Base-by-base conservation (phyloP, 2,797 vertebrate species). In the Mus spretus region DNA sequence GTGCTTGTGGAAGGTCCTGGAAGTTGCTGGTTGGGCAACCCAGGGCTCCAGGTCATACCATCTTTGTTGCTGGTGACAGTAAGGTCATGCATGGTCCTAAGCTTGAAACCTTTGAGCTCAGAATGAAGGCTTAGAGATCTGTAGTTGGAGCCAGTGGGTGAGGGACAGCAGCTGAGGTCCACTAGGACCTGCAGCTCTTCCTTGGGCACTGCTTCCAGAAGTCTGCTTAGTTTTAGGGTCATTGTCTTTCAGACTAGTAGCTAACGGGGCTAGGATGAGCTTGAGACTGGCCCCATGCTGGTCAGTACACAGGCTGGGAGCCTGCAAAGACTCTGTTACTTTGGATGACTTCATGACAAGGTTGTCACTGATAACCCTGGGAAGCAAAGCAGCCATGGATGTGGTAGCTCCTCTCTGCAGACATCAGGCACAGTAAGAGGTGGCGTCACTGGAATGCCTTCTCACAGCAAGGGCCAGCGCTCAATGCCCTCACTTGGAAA, bases 1-100 rank as follows among this genome's bases (percentile, higher is more conserved):
- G 94, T 59, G 14, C 70, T 78, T 72, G 24, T 4, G 14, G 57
- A 63, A 74, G 0, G 22, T 28, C 61, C 72, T 8, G 31, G 22
- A 65, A 47, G 59, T 28, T 81, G 20, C 86, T 11, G 10, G 75
- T 0, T 22, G 63, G 57, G 61, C 53, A 87, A 53, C 1, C 44
- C 31, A 0, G 19, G 88, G 47, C 44, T 87, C 92, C 37, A 74
- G 83, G 40, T 75, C 98, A 99, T 98, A 99, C 99, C 99, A 0
- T 99, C 99, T 98, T 99, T 99, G 98, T 99, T 99, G 98, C 99
- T 99, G 98, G 99, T 99, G 98, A 99, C 99, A 0, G 99, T 99
- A 98, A 99, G 99, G 98, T 99, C 99, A 98, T 99, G 99, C 94
- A 99, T 99, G 0, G 99, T 99, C 95, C 99, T 98, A 31, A 99